Evolutionary conservation across 2,797 vertebrate genomes (phyloP).

Genomic region (Zenarchopterus dispar): DNA sequence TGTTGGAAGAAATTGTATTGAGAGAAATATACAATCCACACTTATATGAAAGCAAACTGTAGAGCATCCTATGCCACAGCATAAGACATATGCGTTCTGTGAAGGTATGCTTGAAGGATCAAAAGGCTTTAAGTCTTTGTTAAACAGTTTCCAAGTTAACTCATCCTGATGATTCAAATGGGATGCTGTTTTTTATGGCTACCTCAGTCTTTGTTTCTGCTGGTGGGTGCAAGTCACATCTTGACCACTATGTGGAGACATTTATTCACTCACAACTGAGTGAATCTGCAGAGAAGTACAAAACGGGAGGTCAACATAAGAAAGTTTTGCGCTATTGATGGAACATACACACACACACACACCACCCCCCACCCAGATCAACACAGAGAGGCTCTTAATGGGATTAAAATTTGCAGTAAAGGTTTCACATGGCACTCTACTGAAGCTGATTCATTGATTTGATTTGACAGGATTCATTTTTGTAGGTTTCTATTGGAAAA

Average conservation of each 20-base stretch:
- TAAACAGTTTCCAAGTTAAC: too few species aligned
- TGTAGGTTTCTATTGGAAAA: neutral
- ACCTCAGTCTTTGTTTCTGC: neutral
- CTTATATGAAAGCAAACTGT: constrained; percentile 20
- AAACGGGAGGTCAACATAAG: neutral
- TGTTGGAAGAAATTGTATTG: constrained; percentile 7
- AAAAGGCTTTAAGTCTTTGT: neutral
- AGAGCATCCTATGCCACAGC: constrained; percentile 5
- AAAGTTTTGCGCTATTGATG: constrained; percentile 11
- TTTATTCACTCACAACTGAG: constrained; percentile 56
- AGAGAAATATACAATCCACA: neutral
- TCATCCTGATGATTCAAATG: neutral
- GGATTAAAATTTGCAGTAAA: constrained; percentile 12
- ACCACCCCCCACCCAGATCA: constrained; percentile 1
- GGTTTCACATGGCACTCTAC: constrained; percentile 11
- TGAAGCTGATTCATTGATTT: constrained; percentile 4
- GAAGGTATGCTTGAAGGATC: neutral
- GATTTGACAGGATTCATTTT: neutral
- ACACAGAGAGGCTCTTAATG: neutral
- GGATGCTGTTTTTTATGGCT: neutral
- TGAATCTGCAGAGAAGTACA: neutral
- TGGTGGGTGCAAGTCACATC: constrained; percentile 55
- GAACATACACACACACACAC: too few species aligned
- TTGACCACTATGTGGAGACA: constrained; percentile 81
- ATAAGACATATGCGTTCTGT: neutral